Evolutionary conservation across 2,888 invertebrate genomes (phyloP).

Genomic region (Aricia artaxerxes): DNA sequence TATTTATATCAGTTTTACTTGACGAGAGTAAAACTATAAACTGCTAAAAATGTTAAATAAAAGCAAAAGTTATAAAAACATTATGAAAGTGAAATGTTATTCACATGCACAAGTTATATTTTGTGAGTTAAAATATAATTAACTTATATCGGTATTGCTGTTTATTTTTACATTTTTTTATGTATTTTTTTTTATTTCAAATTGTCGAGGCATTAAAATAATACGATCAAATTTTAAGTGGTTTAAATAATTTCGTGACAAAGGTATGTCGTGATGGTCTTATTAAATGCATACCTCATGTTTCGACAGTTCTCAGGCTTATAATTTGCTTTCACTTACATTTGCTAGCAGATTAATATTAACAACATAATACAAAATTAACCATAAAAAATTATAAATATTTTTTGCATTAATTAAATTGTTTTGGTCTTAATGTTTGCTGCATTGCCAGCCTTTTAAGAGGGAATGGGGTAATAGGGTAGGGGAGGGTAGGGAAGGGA

Average conservation of each 20-base stretch:
- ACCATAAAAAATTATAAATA: not conserved
- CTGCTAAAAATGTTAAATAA: no score
- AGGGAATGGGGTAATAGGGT: no score
- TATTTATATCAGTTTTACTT: no score
- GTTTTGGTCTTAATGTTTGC: not conserved
- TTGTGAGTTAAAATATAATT: no score
- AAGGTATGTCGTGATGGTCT: not conserved
- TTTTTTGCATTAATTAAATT: not conserved
- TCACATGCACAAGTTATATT: no score
- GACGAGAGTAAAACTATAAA: no score
- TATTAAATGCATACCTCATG: not conserved
- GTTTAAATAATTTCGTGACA: not conserved
- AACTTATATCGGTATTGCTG: no score
- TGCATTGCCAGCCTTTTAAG: no score
- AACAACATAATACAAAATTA: not conserved
- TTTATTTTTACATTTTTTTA: not conserved
- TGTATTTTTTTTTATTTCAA: not conserved
- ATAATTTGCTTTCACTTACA: constrained; percentile 1
- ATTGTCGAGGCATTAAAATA: not conserved
- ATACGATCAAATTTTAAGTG: not conserved
- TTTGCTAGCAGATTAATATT: not conserved
- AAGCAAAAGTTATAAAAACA: no score
- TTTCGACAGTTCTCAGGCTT: not conserved
- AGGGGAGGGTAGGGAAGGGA: no score
- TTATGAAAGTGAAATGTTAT: no score